Evolutionary conservation across 2,888 invertebrate species (phyloP).

Genomic region (Bombylius major): DNA sequence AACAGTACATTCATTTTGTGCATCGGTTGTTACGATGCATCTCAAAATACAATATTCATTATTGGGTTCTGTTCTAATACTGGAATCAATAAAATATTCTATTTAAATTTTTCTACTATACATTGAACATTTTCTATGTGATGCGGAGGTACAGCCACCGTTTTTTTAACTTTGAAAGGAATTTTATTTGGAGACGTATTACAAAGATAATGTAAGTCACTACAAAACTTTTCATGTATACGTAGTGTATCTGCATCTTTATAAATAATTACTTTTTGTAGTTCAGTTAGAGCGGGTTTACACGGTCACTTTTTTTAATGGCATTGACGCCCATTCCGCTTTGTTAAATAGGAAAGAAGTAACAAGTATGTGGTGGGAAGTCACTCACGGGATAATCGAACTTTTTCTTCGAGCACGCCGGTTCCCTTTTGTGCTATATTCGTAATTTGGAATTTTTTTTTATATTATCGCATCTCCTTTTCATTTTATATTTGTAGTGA

Average conservation of each 20-base stretch:
- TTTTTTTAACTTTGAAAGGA: not conserved
- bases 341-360: too few relatives aligned
- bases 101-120: not conserved
- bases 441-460: too few relatives aligned
- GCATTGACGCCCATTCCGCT: too few relatives aligned
- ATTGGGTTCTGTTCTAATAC: not conserved
- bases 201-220: not conserved
- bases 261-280: not conserved
- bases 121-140: not conserved
- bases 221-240: not conserved
- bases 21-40: not conserved
- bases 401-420: too few relatives aligned
- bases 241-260: not conserved
- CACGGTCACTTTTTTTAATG: too few relatives aligned
- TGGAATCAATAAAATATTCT: not conserved
- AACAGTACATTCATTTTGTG: not conserved
- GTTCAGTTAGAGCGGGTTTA: too few relatives aligned
- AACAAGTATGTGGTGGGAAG: too few relatives aligned
- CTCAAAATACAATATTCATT: not conserved
- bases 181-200: not conserved
- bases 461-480: too few relatives aligned
- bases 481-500: too few relatives aligned
- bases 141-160: not conserved
- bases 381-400: too few relatives aligned
- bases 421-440: too few relatives aligned